Evolutionary conservation across 2,113 vertebrate species (phyloP).

Genomic region (Zootoca vivipara): DNA sequence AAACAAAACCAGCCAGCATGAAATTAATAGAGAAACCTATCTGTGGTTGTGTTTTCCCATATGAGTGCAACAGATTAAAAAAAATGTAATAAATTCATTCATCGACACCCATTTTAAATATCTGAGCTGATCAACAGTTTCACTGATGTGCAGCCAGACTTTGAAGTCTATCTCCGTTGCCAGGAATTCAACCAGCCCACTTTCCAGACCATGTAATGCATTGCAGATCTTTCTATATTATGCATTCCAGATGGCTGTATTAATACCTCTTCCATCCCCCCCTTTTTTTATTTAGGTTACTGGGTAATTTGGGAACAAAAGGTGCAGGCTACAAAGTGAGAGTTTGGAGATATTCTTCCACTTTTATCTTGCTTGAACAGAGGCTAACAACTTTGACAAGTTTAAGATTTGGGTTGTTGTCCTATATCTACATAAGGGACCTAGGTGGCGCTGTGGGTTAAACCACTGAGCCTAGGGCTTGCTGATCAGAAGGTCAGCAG

Average conservation of each 20-base stretch:
- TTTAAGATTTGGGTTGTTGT: constrained; percentile 39
- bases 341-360: constrained; percentile 56
- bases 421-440: neutral
- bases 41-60: constrained; percentile 70
- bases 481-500: too few relatives aligned
- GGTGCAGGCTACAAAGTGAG: constrained; percentile 67
- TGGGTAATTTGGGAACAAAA: constrained; percentile 69
- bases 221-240: constrained; percentile 81
- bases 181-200: constrained; percentile 82
- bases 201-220: constrained; percentile 87
- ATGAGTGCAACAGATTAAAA: constrained; percentile 80
- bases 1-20: constrained; percentile 63
- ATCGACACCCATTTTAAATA: constrained; percentile 83
- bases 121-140: constrained; percentile 77
- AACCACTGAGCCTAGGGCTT: too few relatives aligned
- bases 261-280: constrained; percentile 73
- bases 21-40: constrained; percentile 69
- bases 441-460: too few relatives aligned
- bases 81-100: constrained; percentile 87
- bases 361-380: constrained; percentile 33
- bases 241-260: constrained; percentile 82
- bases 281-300: constrained; percentile 73
- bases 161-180: constrained; percentile 88
- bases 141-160: constrained; percentile 84
- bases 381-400: constrained; percentile 41